Base-by-base conservation (phyloP, 2,797 vertebrate genomes). In the Columba guinea region DNA sequence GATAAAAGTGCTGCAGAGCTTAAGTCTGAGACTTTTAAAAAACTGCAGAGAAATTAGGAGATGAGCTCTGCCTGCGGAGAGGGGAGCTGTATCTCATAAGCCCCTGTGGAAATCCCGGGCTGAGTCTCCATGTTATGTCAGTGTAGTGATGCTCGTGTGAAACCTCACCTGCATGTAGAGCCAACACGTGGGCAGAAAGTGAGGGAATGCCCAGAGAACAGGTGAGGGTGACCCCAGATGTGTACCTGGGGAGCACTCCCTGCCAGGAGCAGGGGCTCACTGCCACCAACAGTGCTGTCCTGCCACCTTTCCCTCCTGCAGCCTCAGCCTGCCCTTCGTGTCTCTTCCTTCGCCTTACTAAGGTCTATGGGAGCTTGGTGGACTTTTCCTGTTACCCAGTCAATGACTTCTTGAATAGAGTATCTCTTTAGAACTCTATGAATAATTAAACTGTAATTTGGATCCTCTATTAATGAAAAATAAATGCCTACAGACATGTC, bases 371-470 rank as follows among this genome's bases (percentile, higher is more conserved):
- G 15, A 91, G 39, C 64, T 65, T 16, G 12, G 48, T 85, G 51
- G 81, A 22, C 30, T 56, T 41, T 8, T 39, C 6, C 19, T 84
- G n/a, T 85, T 83, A 87, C 70, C 24, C n/a, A 63, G 41, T 28
- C 70, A 63, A 39, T 55, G 74, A 18, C 49, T 89, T 89, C 41
- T 51, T 80, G 49, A 87, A 85, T 7, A 30, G 55, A 68, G n/a
- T 53, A 26, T 48, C 62, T 92, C 75, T 83, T 92, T 79, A 87
- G 91, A 94, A 74, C 20, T 34, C 35, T 37, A 68, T 93, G 86
- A 91, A 94, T 95, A 91, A 95, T 93, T 96, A 86, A 95, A 49
- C 73, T 63, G 9, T 88, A 88, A 86, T 90, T 95, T 62, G 68
- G 60, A 80, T 87, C 32, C 13, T 91, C 55, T 71, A 21, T 90